phyloP scores from a whole-genome alignment of 2,113 vertebrate species.

The Rana temporaria region DNA sequence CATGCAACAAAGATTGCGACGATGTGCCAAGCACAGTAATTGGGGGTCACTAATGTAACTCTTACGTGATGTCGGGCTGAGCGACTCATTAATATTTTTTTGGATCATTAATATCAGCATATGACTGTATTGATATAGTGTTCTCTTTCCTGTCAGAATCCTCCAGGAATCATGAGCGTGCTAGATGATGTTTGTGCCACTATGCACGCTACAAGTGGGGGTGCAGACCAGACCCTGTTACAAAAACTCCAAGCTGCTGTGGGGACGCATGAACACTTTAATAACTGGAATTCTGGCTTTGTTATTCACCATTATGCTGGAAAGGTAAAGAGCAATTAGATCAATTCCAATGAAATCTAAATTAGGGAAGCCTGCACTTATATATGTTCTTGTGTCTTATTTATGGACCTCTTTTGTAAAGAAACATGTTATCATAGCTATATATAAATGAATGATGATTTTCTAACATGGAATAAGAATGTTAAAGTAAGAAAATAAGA shows the following conservation, averaged over 20 bases:
- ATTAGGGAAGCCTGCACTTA: no score
- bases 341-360: no score
- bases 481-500: no score
- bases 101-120: neutral
- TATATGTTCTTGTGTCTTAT: no score
- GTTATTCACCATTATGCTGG: conserved; percentile 96
- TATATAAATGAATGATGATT: no score
- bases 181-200: conserved; percentile 97
- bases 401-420: no score
- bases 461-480: no score
- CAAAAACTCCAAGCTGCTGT: conserved; percentile 93
- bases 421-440: no score
- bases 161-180: conserved; percentile 94
- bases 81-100: no score
- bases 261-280: conserved; percentile 94
- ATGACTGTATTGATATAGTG: neutral
- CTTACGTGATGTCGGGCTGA: no score
- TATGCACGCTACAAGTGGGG: conserved; percentile 93
- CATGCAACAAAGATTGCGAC: neutral
- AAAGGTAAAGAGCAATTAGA: conserved; percentile 74
- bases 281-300: conserved; percentile 92
- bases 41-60: no score
- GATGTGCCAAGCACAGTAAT: no score
- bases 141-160: conserved; percentile 74
- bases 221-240: conserved; percentile 88